Percentiles rank a stretch among this genome's conserved stretches.
Evolutionary conservation across 2,888 invertebrate species (phyloP).

Genomic region (Temnothorax rugatulus): DNA sequence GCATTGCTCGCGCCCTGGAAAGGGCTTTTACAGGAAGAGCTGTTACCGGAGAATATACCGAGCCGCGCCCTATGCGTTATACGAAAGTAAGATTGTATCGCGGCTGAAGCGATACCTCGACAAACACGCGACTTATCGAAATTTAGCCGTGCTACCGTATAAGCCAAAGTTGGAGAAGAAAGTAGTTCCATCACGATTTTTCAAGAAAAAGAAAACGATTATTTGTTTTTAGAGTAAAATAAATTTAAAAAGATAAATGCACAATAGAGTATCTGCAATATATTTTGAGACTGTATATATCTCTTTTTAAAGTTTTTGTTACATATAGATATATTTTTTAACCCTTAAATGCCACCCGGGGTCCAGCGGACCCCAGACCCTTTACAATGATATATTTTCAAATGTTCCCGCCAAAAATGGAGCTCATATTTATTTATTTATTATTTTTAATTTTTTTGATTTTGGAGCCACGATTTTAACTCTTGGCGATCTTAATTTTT

Average conservation of each 20-base stretch:
- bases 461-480: too few species aligned
- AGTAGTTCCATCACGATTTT: not conserved
- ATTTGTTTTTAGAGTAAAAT: not conserved
- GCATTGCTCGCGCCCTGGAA: conserved; percentile 63
- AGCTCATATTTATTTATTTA: too few species aligned
- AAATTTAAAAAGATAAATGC: not conserved
- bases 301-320: not conserved
- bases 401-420: too few species aligned
- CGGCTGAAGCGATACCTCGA: conserved; percentile 60
- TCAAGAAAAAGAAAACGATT: not conserved
- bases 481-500: too few species aligned
- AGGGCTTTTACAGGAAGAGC: conserved; percentile 67
- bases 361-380: too few species aligned
- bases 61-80: conserved; percentile 55
- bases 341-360: too few species aligned
- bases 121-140: conserved; percentile 76
- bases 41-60: conserved; percentile 68
- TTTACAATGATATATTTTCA: too few species aligned
- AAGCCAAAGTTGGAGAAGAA: not conserved
- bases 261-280: not conserved
- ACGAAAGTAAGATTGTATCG: conserved; percentile 68
- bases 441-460: too few species aligned
- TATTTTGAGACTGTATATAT: not conserved
- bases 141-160: conserved; percentile 58
- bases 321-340: not conserved